Conservation (phyloP, 2,888 invertebrate genomes). For the Electrophaes corylata region DNA sequence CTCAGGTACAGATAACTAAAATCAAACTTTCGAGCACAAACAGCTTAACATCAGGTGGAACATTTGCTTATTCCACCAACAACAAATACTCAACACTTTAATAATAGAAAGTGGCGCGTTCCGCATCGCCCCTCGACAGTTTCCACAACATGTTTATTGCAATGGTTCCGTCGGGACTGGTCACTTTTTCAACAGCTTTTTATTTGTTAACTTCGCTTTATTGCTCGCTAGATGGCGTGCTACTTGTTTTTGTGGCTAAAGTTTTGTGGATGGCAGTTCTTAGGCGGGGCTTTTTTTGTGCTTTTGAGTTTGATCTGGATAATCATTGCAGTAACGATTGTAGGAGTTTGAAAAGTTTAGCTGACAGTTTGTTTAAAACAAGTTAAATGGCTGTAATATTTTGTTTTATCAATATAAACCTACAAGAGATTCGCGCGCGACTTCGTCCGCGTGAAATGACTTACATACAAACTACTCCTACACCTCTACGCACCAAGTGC, state of each 20-base stretch:
- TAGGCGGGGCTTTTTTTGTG: constrained; percentile 21
- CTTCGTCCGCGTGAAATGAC: too few species aligned
- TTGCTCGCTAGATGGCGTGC: constrained; percentile 32
- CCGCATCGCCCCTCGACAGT: constrained; percentile 12
- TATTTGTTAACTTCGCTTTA: constrained; percentile 45
- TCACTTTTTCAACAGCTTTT: constrained; percentile 45
- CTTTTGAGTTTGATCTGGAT: not conserved
- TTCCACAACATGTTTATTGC: constrained; percentile 53
- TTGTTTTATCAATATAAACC: too few species aligned
- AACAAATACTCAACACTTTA: constrained; percentile 22
- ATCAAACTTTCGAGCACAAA: too few species aligned
- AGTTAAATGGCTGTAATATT: too few species aligned
- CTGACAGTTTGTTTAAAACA: too few species aligned
- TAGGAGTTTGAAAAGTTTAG: constrained; percentile 4
- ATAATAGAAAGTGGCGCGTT: constrained; percentile 27
- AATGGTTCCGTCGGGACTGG: constrained; percentile 55
- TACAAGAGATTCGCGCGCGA: too few species aligned
- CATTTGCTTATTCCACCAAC: too few species aligned
- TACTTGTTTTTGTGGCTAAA: constrained; percentile 26
- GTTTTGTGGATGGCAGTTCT: constrained; percentile 1
- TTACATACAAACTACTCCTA: too few species aligned
- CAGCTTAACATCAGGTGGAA: too few species aligned
- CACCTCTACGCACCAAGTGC: too few species aligned
- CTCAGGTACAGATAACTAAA: too few species aligned
- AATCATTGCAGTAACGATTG: constrained; percentile 6